These are phyloP conservation scores for Podabrus alpinus DNA, from an alignment of 2,888 invertebrate genomes.

Conservation along the genomic window DNA sequence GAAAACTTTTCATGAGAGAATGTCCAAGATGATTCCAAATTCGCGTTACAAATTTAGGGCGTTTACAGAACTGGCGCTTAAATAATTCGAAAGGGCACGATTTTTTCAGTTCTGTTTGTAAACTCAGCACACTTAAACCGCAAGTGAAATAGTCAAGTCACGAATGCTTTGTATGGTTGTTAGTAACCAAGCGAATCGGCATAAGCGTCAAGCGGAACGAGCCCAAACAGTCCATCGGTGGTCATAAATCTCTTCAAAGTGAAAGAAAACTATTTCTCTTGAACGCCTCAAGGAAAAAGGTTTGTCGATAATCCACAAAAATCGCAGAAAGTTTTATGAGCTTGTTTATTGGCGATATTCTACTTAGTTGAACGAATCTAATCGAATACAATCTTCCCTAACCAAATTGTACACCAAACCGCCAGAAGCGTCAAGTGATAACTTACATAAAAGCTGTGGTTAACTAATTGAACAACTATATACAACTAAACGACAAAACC, in stretches of 20 bases:
- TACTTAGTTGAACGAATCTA: too few species aligned
- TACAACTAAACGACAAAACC: too few species aligned
- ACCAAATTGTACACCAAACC: too few species aligned
- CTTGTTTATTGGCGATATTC: too few species aligned
- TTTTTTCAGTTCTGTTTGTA: not conserved
- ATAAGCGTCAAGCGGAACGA: not conserved
- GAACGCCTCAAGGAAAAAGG: not conserved
- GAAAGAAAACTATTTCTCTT: not conserved
- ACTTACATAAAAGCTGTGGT: too few species aligned
- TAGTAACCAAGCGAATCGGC: not conserved
- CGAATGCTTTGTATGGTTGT: not conserved
- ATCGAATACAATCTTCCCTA: too few species aligned
- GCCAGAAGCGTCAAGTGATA: too few species aligned
- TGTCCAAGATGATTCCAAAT: not conserved
- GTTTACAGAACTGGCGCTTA: not conserved
- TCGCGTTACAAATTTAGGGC: not conserved
- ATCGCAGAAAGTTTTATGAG: not conserved
- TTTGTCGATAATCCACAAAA: not conserved
- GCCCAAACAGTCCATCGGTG: not conserved
- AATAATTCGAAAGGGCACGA: not conserved
- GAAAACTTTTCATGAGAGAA: not conserved
- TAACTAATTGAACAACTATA: too few species aligned
- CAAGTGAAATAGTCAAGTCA: not conserved
- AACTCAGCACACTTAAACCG: not conserved
- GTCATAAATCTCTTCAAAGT: not conserved